Base-by-base conservation (phyloP, 2,113 vertebrate species). In the Nymphicus hollandicus region DNA sequence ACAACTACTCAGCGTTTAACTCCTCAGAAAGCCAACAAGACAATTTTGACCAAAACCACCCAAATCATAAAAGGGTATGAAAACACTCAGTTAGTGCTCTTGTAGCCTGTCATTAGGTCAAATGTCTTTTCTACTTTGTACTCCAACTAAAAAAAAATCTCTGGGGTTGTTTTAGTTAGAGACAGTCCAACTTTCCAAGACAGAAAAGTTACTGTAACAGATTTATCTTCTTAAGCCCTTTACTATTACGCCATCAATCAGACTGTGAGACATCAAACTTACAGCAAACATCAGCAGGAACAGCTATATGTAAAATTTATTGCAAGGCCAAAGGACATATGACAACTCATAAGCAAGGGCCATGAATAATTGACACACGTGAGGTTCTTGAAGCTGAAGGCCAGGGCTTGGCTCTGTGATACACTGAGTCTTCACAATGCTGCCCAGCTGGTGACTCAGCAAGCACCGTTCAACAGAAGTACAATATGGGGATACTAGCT, bases 381-480 rank as follows among this genome's bases (percentile, higher is more conserved):
- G 9, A 83, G 39, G 82, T 68, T 72, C 65, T 64, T 4, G 9
- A 35, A 81, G 77, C 43, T 41, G 83, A 88, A 56, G 47, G 52
- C 82, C 61, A 86, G 31, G 35, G 35, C 37, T 68, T 33, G 65
- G 90, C 39, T 88, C 79, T 0, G 0, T 8, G 49, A 50, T 13
- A 28, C 14, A 47, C 24, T 3, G 2, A 0, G 0, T 33, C 86
- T 44, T 56, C 49, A 52, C 3, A 6, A 43, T 0, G 0, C 64
- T 63, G 53, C 58, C 28, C 90, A 76, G 61, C 55, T 14, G 41
- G 88, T 66, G 72, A 86, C 31, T 63, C 84, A 66, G 87, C 77
- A 49, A 44, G 50, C 12, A 24, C n/a, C 0, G 1, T 17, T 37
- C 35, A 55, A 18, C 27, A 18, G 27, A 70, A 37, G 79, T 15